Evolutionary conservation across 2,888 invertebrate species (phyloP), one percentile per base, ranked within the genome.

Genomic region (Drosophila bunnanda): DNA sequence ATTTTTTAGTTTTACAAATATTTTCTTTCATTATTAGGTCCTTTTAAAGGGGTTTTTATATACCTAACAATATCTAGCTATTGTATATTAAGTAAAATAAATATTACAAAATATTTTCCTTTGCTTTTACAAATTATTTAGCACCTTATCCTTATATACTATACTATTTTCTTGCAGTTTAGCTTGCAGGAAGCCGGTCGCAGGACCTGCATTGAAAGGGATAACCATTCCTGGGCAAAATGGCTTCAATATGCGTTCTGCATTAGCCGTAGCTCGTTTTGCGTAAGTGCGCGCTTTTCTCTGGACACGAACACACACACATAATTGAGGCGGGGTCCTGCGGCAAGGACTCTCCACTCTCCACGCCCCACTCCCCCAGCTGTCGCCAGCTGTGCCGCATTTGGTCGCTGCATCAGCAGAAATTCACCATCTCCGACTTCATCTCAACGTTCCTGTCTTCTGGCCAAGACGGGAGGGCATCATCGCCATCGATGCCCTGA

Each of bases 241-340:
- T 84, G 78, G 84, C 82, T 84, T 77, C 87, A 84, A 85, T 87
- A 84, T 87, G 82, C 82, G 82, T 77, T 76, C 66, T 79, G 82
- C 88, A 87, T 84, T 85, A 84, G 88, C 80, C n/a, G 65, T 57
- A 76, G 72, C 75, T 87, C 80, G 79, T 79, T 87, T 82, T 82
- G 80, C 87, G 81, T 86, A 84, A 86, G 77, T 80, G 82, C 77
- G 80, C 82, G 65, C 73, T 66, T 50, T 56, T 52, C 53, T 22
- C 25, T 22, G 32, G 32, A 32, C 50, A 17, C 48, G 13, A 12
- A 43, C 43, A 50, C 62, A 67, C 39, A 71, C 67, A 72, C 78
- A 87, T 85, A 84, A 87, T 87, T 82, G 88, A 76, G 72, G 79
- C 70, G 75, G 82, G 70, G 67, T 67, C 55, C 55, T 65, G 67